Percentiles rank a stretch among this genome's conserved stretches.
Evolutionary conservation across 2,113 vertebrate species (phyloP).

Genomic region (Noctilio leporinus): DNA sequence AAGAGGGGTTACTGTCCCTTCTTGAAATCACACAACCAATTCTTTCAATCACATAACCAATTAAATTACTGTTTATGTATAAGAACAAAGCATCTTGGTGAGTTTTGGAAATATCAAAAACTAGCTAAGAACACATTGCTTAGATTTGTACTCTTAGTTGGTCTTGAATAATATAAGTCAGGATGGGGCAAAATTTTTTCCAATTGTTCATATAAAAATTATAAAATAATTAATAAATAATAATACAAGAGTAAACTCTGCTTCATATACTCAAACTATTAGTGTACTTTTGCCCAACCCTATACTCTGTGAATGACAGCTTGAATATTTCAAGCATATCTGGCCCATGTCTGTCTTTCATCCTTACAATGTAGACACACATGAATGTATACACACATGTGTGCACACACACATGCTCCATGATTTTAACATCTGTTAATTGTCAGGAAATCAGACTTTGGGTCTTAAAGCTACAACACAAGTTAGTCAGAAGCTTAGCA

Average conservation of each 20-base stretch:
- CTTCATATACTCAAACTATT: not conserved
- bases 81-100: not conserved
- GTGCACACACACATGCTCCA: rapidly evolving
- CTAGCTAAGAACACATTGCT: not conserved
- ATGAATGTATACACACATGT: not conserved
- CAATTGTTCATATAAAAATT: not conserved
- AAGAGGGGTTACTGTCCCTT: not conserved
- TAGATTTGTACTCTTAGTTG: not conserved
- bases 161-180: not conserved
- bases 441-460: not conserved
- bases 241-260: not conserved
- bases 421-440: not conserved
- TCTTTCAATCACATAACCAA: not conserved
- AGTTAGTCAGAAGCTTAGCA: not conserved
- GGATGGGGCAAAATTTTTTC: not conserved
- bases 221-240: not conserved
- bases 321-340: slow-evolving; percentile 21
- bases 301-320: not conserved
- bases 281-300: not conserved
- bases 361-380: not conserved
- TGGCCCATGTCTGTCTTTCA: not conserved
- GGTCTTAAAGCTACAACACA: not conserved
- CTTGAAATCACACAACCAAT: not conserved
- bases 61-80: not conserved
- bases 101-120: slow-evolving; percentile 21